Base-by-base conservation (phyloP, 2,113 vertebrate genomes). In the Cololabis saira region DNA sequence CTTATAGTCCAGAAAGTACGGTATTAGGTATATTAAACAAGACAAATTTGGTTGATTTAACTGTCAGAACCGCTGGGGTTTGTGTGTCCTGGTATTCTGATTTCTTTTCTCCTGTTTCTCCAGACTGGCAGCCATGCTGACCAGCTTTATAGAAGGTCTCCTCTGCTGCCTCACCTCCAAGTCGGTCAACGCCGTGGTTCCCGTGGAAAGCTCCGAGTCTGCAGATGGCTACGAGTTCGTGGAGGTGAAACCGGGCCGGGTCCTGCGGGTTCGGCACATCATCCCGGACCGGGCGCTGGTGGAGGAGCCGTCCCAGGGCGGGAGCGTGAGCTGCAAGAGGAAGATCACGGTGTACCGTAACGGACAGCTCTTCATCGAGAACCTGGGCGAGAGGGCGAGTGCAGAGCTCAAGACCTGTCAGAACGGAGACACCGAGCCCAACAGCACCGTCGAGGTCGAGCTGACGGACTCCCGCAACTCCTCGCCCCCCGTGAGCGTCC, bases 191-290 rank as follows among this genome's bases (percentile, higher is more conserved):
- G 79, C 92, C 0, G 96, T 99, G 67, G 94, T 92, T 5, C 96
- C 97, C 0, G 77, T 94, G 49, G 95, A 96, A 65, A 93, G 90
- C 0, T 89, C 94, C 0, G 95, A 97, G 58, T 90, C 93, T 21
- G 65, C 87, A 2, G 93, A 97, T 1, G 96, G 96, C 82, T 98
- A 94, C 52, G 96, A 94, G 77, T 98, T 98, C 66, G 90, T 99
- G 79, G 98, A 99, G 85, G 97, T 98, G 51, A 98, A 98, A 55
- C 98, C 98, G 0, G 97, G 98, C 5, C 88, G 97, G 0, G 88
- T 99, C 62, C 88, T 99, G 16, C 88, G 96, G 8, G 90, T 99
- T 58, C 91, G 92, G 7, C 98, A 99, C 49, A 70, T 90, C 0
- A 69, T 90, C 0, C 95, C 96, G 0, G 74, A 86, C 14, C 84